These are phyloP conservation scores for Pantherophis guttatus DNA, from an alignment of 2,113 vertebrate genomes.

Conservation along the genomic window DNA sequence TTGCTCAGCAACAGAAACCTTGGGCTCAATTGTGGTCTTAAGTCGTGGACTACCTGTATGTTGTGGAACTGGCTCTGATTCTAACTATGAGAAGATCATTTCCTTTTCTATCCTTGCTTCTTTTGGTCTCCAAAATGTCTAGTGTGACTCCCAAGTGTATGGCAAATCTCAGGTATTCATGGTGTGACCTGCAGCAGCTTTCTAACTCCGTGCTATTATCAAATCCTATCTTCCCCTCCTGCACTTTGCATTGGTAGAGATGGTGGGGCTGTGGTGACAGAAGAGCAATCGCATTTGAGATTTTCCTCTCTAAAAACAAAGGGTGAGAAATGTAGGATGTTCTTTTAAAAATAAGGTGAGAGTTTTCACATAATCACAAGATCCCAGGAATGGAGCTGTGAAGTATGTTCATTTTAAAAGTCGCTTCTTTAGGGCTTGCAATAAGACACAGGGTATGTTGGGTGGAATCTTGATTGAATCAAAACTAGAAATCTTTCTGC, in stretches of 20 bases:
- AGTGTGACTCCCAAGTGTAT: background rate
- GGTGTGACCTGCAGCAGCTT: too few species aligned
- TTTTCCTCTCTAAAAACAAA: background rate
- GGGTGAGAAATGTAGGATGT: background rate
- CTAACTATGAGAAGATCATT: background rate
- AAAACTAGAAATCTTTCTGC: background rate
- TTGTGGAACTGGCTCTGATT: background rate
- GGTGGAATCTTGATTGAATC: background rate
- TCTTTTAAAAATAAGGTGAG: constrained; percentile 22
- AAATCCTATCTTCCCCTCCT: background rate
- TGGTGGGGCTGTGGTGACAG: background rate
- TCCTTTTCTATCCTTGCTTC: background rate
- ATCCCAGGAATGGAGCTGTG: background rate
- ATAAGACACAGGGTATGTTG: background rate
- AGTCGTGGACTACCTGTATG: background rate
- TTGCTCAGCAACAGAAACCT: background rate
- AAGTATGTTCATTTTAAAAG: background rate
- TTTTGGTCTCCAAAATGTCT: background rate
- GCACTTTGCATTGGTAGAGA: background rate
- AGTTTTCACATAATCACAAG: constrained; percentile 17
- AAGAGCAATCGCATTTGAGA: background rate
- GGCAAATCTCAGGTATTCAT: background rate
- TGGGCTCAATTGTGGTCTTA: background rate
- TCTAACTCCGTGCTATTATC: background rate
- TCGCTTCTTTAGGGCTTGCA: background rate